Evolutionary conservation across 2,797 vertebrate genomes (phyloP).

Genomic region (Hipposideros larvatus): DNA sequence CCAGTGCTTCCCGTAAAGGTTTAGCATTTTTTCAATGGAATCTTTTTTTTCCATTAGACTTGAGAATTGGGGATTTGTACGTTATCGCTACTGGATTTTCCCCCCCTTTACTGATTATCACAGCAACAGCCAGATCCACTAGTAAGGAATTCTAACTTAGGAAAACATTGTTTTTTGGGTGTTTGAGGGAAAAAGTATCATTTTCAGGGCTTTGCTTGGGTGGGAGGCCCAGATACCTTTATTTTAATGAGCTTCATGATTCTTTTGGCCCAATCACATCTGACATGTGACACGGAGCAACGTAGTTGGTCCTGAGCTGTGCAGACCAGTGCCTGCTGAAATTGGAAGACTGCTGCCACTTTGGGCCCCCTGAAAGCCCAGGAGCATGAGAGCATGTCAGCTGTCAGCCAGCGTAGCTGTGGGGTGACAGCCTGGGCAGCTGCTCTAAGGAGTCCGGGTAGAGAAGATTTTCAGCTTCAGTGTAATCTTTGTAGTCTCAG

Average conservation of each 20-base stretch:
- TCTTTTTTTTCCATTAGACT: neutral
- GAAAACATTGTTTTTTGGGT: neutral
- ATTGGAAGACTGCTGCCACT: neutral
- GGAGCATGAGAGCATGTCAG: neutral
- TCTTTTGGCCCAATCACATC: neutral
- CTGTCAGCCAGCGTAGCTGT: fast-evolving
- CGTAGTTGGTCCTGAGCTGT: neutral
- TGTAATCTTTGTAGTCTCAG: neutral
- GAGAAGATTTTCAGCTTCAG: neutral
- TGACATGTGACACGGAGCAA: neutral
- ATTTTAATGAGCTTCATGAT: neutral
- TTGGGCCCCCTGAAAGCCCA: neutral
- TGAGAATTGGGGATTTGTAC: neutral
- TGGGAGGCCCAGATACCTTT: neutral
- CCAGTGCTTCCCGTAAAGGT: neutral
- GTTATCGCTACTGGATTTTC: neutral
- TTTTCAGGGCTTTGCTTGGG: neutral
- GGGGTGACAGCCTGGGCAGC: neutral
- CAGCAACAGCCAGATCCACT: neutral
- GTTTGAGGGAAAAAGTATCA: neutral
- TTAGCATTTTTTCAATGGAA: neutral
- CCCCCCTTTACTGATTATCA: neutral
- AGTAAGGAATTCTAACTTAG: neutral
- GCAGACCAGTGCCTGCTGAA: neutral
- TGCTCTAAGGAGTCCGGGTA: fast-evolving